phyloP scores from a whole-genome alignment of 2,888 invertebrate genomes.

The Lissocephala sabroskyi region DNA sequence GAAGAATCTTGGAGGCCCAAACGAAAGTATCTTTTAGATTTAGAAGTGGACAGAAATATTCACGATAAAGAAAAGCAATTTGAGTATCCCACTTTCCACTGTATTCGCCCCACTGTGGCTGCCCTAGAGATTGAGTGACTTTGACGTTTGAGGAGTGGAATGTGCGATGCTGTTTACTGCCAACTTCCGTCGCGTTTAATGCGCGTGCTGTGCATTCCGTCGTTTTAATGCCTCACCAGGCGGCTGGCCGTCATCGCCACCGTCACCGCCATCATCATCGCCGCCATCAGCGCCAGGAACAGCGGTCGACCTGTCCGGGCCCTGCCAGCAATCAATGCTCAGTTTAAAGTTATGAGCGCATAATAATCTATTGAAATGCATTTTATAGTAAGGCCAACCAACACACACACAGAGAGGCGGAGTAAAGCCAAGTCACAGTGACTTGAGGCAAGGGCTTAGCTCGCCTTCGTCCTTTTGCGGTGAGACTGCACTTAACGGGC shows the following conservation, averaged over 20 bases:
- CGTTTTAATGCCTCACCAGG: conserved; percentile 30
- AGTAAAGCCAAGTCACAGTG: conserved; percentile 11
- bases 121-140: too few species aligned
- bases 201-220: conserved; percentile 38
- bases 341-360: conserved; percentile 41
- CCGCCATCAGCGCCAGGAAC: not conserved
- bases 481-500: conserved; percentile 44
- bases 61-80: not conserved
- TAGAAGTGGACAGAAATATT: not conserved
- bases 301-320: conserved; percentile 19
- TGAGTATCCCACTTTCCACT: too few species aligned
- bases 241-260: not conserved
- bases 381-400: conserved; percentile 34
- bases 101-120: conserved; percentile 33
- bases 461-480: not conserved
- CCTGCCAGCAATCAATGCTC: conserved; percentile 42
- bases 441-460: not conserved
- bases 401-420: conserved; percentile 15
- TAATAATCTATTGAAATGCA: conserved; percentile 59
- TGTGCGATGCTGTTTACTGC: conserved; percentile 47
- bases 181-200: conserved; percentile 33
- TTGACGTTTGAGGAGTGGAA: conserved; percentile 20
- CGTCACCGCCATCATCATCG: conserved; percentile 11
- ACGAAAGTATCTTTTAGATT: too few species aligned
- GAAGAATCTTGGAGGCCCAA: too few species aligned